Evolutionary conservation across 2,113 vertebrate genomes (phyloP).

Genomic region (Morone chrysops): DNA sequence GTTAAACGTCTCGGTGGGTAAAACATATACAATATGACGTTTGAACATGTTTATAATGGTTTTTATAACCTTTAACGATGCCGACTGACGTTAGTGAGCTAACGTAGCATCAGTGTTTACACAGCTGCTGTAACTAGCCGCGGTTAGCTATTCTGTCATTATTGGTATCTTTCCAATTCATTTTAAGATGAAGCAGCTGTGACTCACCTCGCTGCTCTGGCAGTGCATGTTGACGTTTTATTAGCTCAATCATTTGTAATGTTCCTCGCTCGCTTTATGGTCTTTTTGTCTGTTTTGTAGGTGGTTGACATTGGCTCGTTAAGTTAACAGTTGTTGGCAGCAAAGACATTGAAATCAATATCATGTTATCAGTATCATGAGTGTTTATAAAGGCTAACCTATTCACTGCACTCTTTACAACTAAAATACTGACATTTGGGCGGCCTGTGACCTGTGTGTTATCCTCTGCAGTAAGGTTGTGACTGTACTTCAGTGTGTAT

Average conservation of each 20-base stretch:
- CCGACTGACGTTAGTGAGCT: background rate
- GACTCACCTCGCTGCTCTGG: background rate
- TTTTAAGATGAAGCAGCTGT: too few species aligned
- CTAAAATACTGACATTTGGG: background rate
- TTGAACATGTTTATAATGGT: background rate
- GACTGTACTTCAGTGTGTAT: background rate
- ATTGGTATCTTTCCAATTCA: too few species aligned
- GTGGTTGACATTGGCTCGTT: background rate
- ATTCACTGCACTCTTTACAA: too few species aligned
- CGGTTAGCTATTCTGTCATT: background rate
- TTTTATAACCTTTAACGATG: background rate
- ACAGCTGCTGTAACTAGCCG: constrained; percentile 31
- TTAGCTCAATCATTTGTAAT: background rate
- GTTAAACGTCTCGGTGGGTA: constrained; percentile 49
- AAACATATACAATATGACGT: background rate
- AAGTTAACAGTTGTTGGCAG: background rate
- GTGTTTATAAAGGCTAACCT: too few species aligned
- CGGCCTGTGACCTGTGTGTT: background rate
- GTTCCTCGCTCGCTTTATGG: fast-evolving
- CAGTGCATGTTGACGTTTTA: fast-evolving
- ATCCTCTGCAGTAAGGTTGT: background rate
- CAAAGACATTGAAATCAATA: too few species aligned
- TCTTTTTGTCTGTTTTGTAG: background rate
- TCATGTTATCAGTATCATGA: too few species aligned
- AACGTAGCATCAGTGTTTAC: constrained; percentile 46